phyloP scores from a whole-genome alignment of 2,888 invertebrate species.

The Phengaris arion region DNA sequence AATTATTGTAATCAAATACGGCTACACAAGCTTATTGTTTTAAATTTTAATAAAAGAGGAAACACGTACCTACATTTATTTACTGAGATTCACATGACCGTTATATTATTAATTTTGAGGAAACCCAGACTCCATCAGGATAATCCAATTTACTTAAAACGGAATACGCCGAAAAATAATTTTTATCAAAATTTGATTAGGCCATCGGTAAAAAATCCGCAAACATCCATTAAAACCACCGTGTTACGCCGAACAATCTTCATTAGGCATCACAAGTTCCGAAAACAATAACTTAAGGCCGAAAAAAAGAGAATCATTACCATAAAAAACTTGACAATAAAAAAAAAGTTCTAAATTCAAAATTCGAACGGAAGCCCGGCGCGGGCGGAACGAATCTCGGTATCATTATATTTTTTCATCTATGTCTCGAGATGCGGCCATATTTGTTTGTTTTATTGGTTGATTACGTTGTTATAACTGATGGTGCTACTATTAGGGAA shows the following conservation, averaged over 20 bases:
- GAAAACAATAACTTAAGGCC: constrained; percentile 56
- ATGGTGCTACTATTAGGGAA: constrained; percentile 24
- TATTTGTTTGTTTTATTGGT: constrained; percentile 55
- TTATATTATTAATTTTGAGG: constrained; percentile 5
- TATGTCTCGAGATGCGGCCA: constrained; percentile 53
- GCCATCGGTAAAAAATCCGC: constrained; percentile 39
- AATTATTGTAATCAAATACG: not conserved
- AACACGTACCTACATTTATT: not conserved
- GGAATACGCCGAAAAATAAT: constrained; percentile 31
- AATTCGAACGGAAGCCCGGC: constrained; percentile 70
- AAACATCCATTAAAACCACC: constrained; percentile 54
- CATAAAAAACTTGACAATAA: constrained; percentile 42
- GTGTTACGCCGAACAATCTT: constrained; percentile 57
- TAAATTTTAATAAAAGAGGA: not conserved
- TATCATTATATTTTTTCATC: constrained; percentile 64
- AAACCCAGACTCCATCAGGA: constrained; percentile 12
- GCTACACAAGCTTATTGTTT: not conserved
- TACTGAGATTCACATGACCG: not conserved
- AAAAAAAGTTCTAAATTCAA: constrained; percentile 64
- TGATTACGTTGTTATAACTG: constrained; percentile 37
- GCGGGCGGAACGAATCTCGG: constrained; percentile 66
- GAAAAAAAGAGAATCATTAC: constrained; percentile 34
- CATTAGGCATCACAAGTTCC: constrained; percentile 54
- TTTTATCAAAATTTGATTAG: constrained; percentile 42
- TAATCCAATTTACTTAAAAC: constrained; percentile 19